A percentile compares a stretch with the other conserved stretches of the same genome.
phyloP scores from a whole-genome alignment of 2,888 invertebrate species.

The Acholoe squamosa region DNA sequence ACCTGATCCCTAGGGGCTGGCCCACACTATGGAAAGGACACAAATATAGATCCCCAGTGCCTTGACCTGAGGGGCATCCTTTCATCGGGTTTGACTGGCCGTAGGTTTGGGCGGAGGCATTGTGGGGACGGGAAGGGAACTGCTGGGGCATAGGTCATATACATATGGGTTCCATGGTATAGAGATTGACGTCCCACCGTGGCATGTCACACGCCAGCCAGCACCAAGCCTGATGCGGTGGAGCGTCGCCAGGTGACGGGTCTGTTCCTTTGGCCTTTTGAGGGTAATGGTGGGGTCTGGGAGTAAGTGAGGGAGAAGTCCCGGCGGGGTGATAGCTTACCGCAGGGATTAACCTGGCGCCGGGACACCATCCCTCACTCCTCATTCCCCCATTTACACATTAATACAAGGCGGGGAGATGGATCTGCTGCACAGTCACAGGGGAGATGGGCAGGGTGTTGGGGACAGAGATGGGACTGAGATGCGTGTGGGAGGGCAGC shows the following conservation, averaged over 20 bases:
- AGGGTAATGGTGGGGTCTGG: background rate
- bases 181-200: background rate
- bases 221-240: background rate
- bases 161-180: background rate
- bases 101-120: background rate
- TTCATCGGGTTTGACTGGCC: constrained; percentile 28
- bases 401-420: constrained; percentile 10
- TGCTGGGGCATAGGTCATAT: background rate
- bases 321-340: constrained; percentile 38
- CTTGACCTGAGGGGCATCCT: background rate
- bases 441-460: constrained; percentile 21
- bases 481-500: background rate
- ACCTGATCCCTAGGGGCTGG: background rate
- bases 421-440: background rate
- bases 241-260: background rate
- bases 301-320: constrained; percentile 35
- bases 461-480: background rate
- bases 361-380: constrained; percentile 17
- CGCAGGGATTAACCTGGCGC: constrained; percentile 34
- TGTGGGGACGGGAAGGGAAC: background rate
- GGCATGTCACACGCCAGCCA: background rate
- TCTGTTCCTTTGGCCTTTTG: constrained; percentile 37
- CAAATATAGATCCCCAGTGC: constrained; percentile 3
- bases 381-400: constrained; percentile 39
- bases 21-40: background rate